Conservation (phyloP, 1,140 invertebrate genomes). For the Melanaphis sacchari region DNA sequence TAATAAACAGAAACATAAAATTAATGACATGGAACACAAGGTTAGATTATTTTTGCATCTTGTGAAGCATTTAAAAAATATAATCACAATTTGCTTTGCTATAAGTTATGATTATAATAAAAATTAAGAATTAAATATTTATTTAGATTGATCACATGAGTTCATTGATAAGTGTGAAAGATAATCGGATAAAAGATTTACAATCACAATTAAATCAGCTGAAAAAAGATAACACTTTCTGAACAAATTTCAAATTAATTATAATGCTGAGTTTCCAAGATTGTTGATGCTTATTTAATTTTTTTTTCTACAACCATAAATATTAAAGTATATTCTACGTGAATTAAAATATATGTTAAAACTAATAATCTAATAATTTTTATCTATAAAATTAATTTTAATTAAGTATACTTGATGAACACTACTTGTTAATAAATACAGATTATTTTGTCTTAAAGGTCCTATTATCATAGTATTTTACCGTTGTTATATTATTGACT, state of each 20-base stretch:
- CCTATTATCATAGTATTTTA: not conserved
- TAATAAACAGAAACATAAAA: conserved; percentile 12
- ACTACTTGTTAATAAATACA: not conserved
- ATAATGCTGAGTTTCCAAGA: not conserved
- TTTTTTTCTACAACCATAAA: not conserved
- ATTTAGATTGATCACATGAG: conserved; percentile 46
- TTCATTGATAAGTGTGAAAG: conserved; percentile 33
- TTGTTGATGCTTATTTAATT: not conserved
- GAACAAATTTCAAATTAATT: not conserved
- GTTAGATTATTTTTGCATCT: not conserved
- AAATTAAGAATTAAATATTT: not conserved
- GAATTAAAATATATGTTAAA: not conserved
- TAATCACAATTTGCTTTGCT: not conserved
- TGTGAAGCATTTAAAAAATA: not conserved
- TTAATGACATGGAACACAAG: conserved; percentile 32
- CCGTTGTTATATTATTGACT: not conserved
- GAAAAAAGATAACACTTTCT: conserved; percentile 3
- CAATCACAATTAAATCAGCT: conserved; percentile 22
- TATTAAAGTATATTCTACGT: not conserved
- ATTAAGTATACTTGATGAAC: not conserved
- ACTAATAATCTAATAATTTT: not conserved
- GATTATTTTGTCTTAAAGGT: not conserved
- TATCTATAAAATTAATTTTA: not conserved
- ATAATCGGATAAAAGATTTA: conserved; percentile 47
- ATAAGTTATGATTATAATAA: not conserved